Evolutionary conservation across 2,113 vertebrate species (phyloP).

Genomic region (Trogon surrucura): DNA sequence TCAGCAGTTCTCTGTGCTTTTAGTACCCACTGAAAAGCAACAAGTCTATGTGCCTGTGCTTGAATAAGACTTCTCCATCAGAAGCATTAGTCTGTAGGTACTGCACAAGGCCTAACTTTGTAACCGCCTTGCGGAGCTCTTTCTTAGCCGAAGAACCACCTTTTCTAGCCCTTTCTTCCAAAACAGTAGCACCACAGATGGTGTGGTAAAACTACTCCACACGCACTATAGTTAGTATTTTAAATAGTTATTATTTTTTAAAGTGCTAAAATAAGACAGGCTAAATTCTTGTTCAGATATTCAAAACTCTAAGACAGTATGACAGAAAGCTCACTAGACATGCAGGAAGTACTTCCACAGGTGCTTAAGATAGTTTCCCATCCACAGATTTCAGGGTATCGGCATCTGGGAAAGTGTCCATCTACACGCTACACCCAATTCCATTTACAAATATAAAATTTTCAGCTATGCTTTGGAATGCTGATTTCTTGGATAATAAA

Average conservation of each 20-base stretch:
- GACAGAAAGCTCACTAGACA: neutral
- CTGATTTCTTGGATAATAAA: neutral
- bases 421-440: neutral
- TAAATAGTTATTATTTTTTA: neutral
- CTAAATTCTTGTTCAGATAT: neutral
- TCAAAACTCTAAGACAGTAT: neutral
- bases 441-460: neutral
- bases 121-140: neutral
- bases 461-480: neutral
- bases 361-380: neutral
- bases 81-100: neutral
- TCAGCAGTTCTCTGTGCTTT: neutral
- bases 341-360: neutral
- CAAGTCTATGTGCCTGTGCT: neutral
- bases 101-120: neutral
- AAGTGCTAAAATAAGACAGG: constrained; percentile 1
- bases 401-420: neutral
- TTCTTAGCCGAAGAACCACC: neutral
- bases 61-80: neutral
- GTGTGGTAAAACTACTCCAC: neutral
- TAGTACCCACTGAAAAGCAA: neutral
- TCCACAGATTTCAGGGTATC: neutral
- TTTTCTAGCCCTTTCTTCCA: neutral
- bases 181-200: neutral
- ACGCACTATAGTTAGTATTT: neutral